phyloP scores from a whole-genome alignment of 64 coral and sea anemone genomes.

The Dendronephthya gigantea region DNA sequence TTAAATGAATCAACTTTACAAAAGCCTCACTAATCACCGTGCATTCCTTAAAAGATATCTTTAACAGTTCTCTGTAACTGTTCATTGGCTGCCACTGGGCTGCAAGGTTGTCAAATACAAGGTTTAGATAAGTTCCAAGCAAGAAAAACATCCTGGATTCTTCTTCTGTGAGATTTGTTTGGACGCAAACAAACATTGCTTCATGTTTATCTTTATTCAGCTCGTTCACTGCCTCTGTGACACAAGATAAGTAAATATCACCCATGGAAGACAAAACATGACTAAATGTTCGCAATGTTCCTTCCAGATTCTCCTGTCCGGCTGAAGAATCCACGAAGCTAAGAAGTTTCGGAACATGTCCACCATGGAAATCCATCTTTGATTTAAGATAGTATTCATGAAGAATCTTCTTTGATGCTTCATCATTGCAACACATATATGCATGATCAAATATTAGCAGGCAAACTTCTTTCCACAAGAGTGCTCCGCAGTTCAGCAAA shows the following conservation, averaged over 20 bases:
- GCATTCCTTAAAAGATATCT: background rate
- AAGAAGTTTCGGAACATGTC: background rate
- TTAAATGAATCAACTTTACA: background rate
- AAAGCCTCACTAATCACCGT: background rate
- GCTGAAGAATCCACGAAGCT: background rate
- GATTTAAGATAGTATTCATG: background rate
- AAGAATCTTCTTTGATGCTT: background rate
- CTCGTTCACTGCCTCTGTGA: background rate
- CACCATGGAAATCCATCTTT: background rate
- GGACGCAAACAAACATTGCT: constrained; percentile 5
- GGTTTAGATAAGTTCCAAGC: background rate
- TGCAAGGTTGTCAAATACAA: background rate
- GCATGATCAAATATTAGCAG: background rate
- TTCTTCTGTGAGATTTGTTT: background rate
- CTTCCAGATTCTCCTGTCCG: background rate
- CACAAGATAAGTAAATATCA: background rate
- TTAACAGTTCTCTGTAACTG: constrained; percentile 4
- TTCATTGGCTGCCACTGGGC: background rate
- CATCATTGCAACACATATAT: background rate
- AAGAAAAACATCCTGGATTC: background rate
- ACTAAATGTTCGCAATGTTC: background rate
- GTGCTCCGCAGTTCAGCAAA: background rate
- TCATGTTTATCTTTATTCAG: background rate
- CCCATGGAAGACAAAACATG: background rate
- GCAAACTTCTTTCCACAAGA: background rate